phyloP scores from a whole-genome alignment of 2,888 invertebrate genomes.

The Chymomyza caudatula region DNA sequence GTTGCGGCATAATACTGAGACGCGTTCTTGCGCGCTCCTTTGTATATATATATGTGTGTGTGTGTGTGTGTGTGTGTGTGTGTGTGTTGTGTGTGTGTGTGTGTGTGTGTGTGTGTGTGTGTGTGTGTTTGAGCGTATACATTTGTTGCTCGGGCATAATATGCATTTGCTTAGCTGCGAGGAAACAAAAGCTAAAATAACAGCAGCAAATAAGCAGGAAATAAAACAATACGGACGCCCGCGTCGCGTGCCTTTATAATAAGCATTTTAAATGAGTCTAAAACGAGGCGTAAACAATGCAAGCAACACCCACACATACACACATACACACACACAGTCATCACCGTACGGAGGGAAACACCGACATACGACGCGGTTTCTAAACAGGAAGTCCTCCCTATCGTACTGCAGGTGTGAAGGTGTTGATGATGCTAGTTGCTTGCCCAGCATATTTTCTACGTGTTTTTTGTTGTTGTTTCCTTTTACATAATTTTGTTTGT shows the following conservation, averaged over 20 bases:
- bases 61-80: too few species aligned
- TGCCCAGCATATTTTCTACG: too few species aligned
- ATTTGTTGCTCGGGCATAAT: too few species aligned
- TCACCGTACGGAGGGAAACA: neutral
- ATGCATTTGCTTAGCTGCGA: constrained; percentile 52
- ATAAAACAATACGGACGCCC: constrained; percentile 45
- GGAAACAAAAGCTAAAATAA: constrained; percentile 35
- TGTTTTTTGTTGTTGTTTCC: too few species aligned
- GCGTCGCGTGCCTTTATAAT: constrained; percentile 39
- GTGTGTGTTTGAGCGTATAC: constrained; percentile 31
- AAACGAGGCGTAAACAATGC: constrained; percentile 50
- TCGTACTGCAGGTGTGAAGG: neutral
- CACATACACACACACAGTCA: constrained; percentile 21
- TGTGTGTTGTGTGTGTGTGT: constrained; percentile 1
- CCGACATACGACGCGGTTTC: neutral
- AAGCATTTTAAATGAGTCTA: constrained; percentile 54
- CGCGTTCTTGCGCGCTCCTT: neutral
- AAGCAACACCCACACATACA: constrained; percentile 4
- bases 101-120: constrained; percentile 5
- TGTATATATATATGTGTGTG: constrained; percentile 18
- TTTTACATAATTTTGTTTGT: constrained; percentile 7
- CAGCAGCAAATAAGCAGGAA: constrained; percentile 35
- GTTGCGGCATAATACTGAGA: constrained; percentile 21
- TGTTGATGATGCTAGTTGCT: neutral
- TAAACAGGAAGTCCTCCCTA: neutral